Evolutionary conservation across 1,140 invertebrate genomes (phyloP).

Genomic region (Drosophila arizonae): DNA sequence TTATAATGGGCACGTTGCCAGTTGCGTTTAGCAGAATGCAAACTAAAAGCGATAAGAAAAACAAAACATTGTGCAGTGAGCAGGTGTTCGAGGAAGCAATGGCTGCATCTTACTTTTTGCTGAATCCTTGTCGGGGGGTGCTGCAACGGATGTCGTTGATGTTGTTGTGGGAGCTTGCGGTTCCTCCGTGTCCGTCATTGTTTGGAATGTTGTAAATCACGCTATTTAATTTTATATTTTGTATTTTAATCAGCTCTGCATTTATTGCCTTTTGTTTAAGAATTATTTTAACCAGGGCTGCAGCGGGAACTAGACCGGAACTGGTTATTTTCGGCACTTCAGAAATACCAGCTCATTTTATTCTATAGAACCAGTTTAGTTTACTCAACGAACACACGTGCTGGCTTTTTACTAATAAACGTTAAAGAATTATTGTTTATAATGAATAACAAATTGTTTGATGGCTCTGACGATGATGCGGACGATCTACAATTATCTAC

Average conservation of each 20-base stretch:
- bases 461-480: conserved; percentile 68
- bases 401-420: conserved; percentile 16
- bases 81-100: background rate
- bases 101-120: conserved; percentile 57
- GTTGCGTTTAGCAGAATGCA: conserved; percentile 96
- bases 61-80: background rate
- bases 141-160: conserved; percentile 38
- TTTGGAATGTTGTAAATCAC: conserved; percentile 47
- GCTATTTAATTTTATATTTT: conserved; percentile 6
- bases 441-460: conserved; percentile 75
- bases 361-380: conserved; percentile 5
- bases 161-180: conserved; percentile 33
- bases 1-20: conserved; percentile 98
- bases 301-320: background rate
- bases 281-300: conserved; percentile 22
- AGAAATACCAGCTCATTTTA: background rate
- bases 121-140: conserved; percentile 63
- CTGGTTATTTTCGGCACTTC: background rate
- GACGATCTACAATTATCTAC: conserved; percentile 86
- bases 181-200: conserved; percentile 67
- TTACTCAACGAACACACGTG: conserved; percentile 35
- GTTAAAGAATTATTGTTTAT: conserved; percentile 2
- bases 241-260: conserved; percentile 26
- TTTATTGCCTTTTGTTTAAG: conserved; percentile 31
- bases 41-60: conserved; percentile 85